Evolutionary conservation across 2,888 invertebrate species (phyloP), one percentile per base, ranked within the genome.

Genomic region (Keiferia lycopersicella): DNA sequence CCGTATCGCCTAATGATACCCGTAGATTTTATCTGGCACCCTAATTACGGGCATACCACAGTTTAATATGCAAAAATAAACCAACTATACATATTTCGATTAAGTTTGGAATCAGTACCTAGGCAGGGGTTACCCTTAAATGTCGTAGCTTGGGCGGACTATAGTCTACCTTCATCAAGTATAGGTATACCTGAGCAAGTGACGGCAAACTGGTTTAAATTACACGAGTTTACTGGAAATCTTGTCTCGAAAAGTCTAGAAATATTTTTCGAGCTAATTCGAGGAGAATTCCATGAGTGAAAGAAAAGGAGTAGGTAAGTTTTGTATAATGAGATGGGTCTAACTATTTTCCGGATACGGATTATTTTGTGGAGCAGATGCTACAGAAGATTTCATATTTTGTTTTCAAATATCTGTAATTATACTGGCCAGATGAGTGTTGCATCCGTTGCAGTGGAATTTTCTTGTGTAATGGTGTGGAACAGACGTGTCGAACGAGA

Each of bases 141-240:
- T 39, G 58, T 26, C 18, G 60, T 14, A 16, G 39, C 20, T 34
- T 26, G n/a, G 60, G 2, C 6, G 26, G 26, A 26, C 26, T 26
- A n/a, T 26, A 6, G 26, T 26, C 6, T 2, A 6, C 26, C 58
- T 58, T 39, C n/a, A n/a, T n/a, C n/a, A n/a, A n/a, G n/a, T n/a
- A n/a, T n/a, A n/a, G n/a, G n/a, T n/a, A n/a, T 58, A 58, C 20
- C 20, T 11, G 63, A 41, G 65, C 66, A 66, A 65, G 67, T 67
- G 68, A 68, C 61, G 66, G 68, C 66, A 71, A 79, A 79, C 82
- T 64, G 70, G 81, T 81, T 78, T 65, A 66, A 68, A 71, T 68
- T 66, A 70, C 67, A 69, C 68, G 67, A 66, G 64, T 67, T 68
- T 71, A 70, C 70, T 75, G 80, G 78, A 78, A 76, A 77, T 76